These are phyloP conservation scores for Papilio gigon DNA, from an alignment of 2,888 invertebrate species.

Conservation along the genomic window DNA sequence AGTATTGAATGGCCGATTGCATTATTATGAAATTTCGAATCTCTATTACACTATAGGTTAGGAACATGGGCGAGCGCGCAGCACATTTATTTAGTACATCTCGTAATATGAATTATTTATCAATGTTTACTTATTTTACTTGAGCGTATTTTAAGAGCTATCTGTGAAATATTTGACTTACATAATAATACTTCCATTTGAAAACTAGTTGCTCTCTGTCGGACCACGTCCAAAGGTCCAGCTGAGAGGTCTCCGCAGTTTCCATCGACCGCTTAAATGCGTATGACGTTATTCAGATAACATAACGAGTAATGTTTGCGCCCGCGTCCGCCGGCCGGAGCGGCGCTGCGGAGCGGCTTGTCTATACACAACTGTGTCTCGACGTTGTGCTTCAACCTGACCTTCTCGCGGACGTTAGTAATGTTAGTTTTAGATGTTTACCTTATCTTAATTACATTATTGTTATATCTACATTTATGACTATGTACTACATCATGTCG, in stretches of 20 bases:
- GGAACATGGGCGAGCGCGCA: too few species aligned
- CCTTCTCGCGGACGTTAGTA: conserved; percentile 44
- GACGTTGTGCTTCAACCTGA: conserved; percentile 13
- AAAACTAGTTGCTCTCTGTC: conserved; percentile 42
- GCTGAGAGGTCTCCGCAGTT: conserved; percentile 66
- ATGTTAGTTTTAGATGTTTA: neutral
- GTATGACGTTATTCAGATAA: conserved; percentile 77
- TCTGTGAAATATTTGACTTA: too few species aligned
- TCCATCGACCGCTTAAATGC: conserved; percentile 74
- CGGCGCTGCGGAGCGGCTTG: conserved; percentile 2
- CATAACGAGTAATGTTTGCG: conserved; percentile 69
- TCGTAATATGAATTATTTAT: too few species aligned
- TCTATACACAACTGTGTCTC: conserved; percentile 4
- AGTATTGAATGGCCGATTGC: too few species aligned
- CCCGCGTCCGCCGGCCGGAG: conserved; percentile 55
- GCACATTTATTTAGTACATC: too few species aligned
- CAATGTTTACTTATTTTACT: too few species aligned
- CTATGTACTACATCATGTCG: neutral
- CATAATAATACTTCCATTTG: too few species aligned
- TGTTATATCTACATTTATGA: neutral
- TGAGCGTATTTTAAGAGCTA: too few species aligned
- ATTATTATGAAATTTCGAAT: too few species aligned
- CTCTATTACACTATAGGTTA: too few species aligned
- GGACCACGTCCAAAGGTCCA: conserved; percentile 58
- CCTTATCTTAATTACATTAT: neutral